These are phyloP conservation scores for Hemitrygon akajei DNA, from an alignment of 2,797 vertebrate species.

Conservation along the genomic window DNA sequence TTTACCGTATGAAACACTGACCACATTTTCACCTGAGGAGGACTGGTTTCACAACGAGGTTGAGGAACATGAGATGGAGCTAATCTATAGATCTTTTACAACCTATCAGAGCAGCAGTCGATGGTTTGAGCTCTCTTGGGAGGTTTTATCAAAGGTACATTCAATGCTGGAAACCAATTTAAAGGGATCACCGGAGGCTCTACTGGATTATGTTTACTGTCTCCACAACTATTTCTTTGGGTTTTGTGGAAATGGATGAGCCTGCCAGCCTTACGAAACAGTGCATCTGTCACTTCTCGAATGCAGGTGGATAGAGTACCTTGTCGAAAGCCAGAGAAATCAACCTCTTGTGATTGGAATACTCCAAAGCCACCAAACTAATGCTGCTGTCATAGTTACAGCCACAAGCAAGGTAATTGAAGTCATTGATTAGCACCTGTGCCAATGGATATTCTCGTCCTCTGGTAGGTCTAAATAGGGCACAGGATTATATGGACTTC, in stretches of 20 bases:
- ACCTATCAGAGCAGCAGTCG: neutral
- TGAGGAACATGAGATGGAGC: neutral
- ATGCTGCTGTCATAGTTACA: neutral
- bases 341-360: slow-evolving; percentile 22
- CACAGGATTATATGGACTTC: neutral
- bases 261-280: slow-evolving; percentile 21
- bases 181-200: slow-evolving; percentile 21
- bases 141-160: neutral
- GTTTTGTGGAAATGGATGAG: slow-evolving; percentile 26
- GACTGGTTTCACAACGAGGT: neutral
- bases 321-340: neutral
- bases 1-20: neutral
- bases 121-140: neutral
- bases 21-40: neutral
- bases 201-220: neutral
- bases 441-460: neutral
- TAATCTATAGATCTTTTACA: slow-evolving; percentile 15
- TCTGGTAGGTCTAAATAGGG: neutral
- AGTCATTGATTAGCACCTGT: slow-evolving; percentile 18
- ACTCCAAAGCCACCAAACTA: neutral
- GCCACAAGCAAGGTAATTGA: neutral
- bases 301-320: neutral
- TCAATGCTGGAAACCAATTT: slow-evolving; percentile 27
- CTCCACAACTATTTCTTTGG: neutral
- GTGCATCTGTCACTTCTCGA: slow-evolving; percentile 15